Conservation (phyloP, 1,140 invertebrate genomes). For the Zaprionus ornatus region DNA sequence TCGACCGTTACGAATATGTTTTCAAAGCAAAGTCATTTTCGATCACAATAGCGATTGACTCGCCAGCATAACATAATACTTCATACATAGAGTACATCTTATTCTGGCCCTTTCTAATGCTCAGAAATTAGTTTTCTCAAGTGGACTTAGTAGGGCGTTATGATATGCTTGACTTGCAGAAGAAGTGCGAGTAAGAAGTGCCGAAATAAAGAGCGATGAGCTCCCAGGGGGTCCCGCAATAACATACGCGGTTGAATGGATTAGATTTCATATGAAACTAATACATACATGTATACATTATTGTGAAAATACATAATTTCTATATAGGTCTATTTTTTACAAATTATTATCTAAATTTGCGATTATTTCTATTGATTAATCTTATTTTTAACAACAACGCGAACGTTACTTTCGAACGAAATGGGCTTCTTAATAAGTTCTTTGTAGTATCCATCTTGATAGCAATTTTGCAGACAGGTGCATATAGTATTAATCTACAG, state of each 20-base stretch:
- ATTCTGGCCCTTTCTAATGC: slow-evolving; percentile 67
- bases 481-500: no score
- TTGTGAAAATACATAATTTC: no score
- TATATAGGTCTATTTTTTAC: no score
- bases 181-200: slow-evolving; percentile 51
- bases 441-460: no score
- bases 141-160: slow-evolving; percentile 53
- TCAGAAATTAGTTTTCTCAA: slow-evolving; percentile 75
- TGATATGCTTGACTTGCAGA: slow-evolving; percentile 66
- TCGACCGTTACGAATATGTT: slow-evolving; percentile 79
- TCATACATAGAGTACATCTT: slow-evolving; percentile 14
- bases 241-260: not conserved
- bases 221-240: slow-evolving; percentile 45
- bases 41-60: slow-evolving; percentile 58
- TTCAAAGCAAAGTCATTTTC: slow-evolving; percentile 77
- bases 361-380: no score
- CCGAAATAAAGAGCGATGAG: slow-evolving; percentile 28
- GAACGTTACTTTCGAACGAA: no score
- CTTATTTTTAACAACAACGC: no score
- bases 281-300: not conserved
- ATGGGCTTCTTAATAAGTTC: no score
- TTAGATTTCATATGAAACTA: slow-evolving; percentile 1
- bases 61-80: slow-evolving; percentile 18
- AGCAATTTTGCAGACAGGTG: no score
- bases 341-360: no score